Base-by-base conservation (phyloP, 2,113 vertebrate genomes). In the Mesoclemmys tuberculata region DNA sequence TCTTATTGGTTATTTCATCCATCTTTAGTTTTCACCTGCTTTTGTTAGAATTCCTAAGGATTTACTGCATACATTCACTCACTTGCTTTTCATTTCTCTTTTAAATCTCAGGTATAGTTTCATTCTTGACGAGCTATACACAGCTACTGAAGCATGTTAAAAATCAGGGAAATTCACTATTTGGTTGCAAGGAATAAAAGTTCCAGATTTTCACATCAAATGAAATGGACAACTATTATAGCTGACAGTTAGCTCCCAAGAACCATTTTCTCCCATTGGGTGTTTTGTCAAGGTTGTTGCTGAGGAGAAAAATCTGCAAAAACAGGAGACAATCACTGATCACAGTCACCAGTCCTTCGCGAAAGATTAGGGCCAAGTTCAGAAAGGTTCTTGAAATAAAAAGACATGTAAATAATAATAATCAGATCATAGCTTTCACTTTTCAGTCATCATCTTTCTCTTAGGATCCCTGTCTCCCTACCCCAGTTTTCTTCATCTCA, bases 1-100 rank as follows among this genome's bases (percentile, higher is more conserved):
- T 94, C 82, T 26, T n/a, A 5, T 71, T 14, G 29, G 61, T 13
- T 8, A 1, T 61, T 92, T 95, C 48, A 92, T 31, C 22, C 77
- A 82, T 85, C 16, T 84, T 92, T 89, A 46, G 26, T 78, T 94
- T 92, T 92, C 92, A 94, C 82, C 90, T 86, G 93, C 44, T 89
- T 97, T 90, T 92, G 71, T 81, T 51, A 48, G 84, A 84, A 96
- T 94, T 95, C 94, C 90, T 84, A 0, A 93, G 46, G 93, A 84
- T 84, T 94, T 89, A 64, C 84, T 46, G 90, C 88, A 89, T 93
- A 1, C 27, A 1, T 79, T 35, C 44, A 55, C 80, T 92, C 44
- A 4, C 5, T 81, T 31, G 44, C 87, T 12, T 58, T 92, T 87
- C 84, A 61, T 92, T 91, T 88, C 12, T 71, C 87, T n/a, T 87